phyloP scores from a whole-genome alignment of 2,888 invertebrate species.

The Sicus ferrugineus region DNA sequence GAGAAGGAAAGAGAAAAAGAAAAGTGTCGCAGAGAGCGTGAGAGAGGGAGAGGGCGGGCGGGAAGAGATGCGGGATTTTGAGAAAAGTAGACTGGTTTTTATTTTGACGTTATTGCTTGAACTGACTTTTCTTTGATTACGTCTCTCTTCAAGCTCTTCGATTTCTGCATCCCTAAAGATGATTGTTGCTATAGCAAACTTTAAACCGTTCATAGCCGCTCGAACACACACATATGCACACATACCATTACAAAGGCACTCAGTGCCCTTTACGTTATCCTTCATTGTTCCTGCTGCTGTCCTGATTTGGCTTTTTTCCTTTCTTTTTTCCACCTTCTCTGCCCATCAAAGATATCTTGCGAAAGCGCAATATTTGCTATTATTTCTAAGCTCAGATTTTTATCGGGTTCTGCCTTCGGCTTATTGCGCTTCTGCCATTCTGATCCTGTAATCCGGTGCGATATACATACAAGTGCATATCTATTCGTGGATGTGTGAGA shows the following conservation, averaged over 20 bases:
- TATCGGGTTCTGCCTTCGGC: conserved; percentile 38
- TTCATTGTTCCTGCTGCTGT: background rate
- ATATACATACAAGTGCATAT: too few species aligned
- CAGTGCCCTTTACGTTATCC: background rate
- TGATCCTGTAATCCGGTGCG: conserved; percentile 21
- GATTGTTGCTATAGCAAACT: too few species aligned
- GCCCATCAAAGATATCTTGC: background rate
- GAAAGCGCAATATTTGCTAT: conserved; percentile 33
- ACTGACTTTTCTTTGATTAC: too few species aligned
- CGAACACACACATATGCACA: background rate
- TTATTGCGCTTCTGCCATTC: conserved; percentile 30
- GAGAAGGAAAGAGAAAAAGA: too few species aligned
- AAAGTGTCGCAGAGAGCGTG: too few species aligned
- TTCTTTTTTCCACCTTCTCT: conserved; percentile 9
- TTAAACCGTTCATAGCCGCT: too few species aligned
- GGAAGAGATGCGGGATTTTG: too few species aligned
- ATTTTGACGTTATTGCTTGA: too few species aligned
- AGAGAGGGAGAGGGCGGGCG: too few species aligned
- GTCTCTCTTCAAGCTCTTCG: too few species aligned
- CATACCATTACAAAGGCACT: background rate
- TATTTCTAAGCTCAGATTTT: conserved; percentile 53
- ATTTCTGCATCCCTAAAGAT: too few species aligned
- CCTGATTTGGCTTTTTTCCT: background rate
- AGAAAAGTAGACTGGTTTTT: too few species aligned
- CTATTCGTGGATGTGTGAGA: conserved; percentile 32